Base-by-base conservation (phyloP, 53 echinoderm and acorn worm species). In the Patiria pectinifera region DNA sequence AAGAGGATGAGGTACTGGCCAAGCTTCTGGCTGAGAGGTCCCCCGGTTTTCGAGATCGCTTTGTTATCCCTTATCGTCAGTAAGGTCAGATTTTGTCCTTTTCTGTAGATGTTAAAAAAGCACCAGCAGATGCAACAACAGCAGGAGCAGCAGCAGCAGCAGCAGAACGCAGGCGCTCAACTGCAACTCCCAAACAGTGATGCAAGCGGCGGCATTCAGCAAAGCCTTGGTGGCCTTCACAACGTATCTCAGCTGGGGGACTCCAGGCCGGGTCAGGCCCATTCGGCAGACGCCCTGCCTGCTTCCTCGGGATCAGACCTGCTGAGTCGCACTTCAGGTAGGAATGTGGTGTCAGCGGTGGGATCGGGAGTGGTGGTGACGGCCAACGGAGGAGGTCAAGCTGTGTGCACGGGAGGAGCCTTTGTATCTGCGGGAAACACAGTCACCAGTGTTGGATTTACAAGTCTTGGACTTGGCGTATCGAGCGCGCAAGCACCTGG, bases 71-170 rank as follows among this genome's bases (percentile, higher is more conserved):
- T 23, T 77, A 77, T 35, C 35, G n/a, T 77, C 6, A 78, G 24
- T 22, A 6, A 66, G 66, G 15, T 66, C 66, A 13, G 66, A 66
- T 81, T 80, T 83, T 13, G 45, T 24, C 11, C 53, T 91, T 84
- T 71, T 10, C 71, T 83, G 15, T 69, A 95, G 95, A 93, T 95
- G 95, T 78, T 93, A 77, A 95, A 91, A 69, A 69, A 71, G 90
- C 90, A 90, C 66, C 90, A 90, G 63, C 81, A 80, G 84, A 83
- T 95, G 90, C 90, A 90, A 22, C 80, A 90, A 45, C 81, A 90
- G 72, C 95, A 95, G 88, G 66, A 66, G 1, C 35, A 35, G 35
- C 93, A 93, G 45, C 91, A 91, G 78, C 94, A 94, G 69, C 92
- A 91, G 49, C 91, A 86, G 66, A 75, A 84, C 14, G 83, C 61